Percentiles rank a stretch among this genome's conserved stretches.
Evolutionary conservation across 1,140 invertebrate species (phyloP).

Genomic region (Drosophila sp.): DNA sequence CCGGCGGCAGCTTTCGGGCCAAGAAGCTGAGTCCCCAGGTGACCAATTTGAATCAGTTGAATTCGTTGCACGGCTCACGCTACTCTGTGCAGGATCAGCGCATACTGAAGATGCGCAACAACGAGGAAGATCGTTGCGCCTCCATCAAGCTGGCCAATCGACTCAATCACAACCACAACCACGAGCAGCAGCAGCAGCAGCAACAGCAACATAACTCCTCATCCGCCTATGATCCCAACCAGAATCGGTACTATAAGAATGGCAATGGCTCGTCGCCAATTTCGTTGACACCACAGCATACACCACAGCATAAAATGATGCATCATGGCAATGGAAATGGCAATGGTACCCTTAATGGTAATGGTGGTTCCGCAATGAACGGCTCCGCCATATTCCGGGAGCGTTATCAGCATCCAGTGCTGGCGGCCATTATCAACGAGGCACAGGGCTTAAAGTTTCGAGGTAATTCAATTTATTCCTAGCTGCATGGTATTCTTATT

Average conservation of each 20-base stretch:
- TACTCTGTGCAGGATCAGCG: conserved; percentile 83
- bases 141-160: conserved; percentile 80
- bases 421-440: conserved; percentile 83
- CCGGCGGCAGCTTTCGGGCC: conserved; percentile 76
- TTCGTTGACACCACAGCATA: conserved; percentile 75
- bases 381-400: conserved; percentile 79
- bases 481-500: conserved; percentile 28
- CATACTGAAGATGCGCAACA: conserved; percentile 83
- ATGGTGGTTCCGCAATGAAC: conserved; percentile 56
- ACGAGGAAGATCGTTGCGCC: conserved; percentile 77
- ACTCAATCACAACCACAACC: conserved; percentile 70
- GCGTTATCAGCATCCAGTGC: conserved; percentile 80
- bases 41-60: conserved; percentile 77
- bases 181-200: conserved; percentile 33
- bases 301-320: conserved; percentile 71
- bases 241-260: conserved; percentile 82
- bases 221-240: conserved; percentile 78
- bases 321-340: conserved; percentile 64
- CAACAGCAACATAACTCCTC: conserved; percentile 26
- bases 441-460: conserved; percentile 81
- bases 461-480: conserved; percentile 55
- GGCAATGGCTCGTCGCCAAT: conserved; percentile 75
- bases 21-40: conserved; percentile 76
- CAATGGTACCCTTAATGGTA: conserved; percentile 68
- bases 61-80: conserved; percentile 72